phyloP scores from a whole-genome alignment of 2,888 invertebrate genomes.

The Lathronympha strigana region DNA sequence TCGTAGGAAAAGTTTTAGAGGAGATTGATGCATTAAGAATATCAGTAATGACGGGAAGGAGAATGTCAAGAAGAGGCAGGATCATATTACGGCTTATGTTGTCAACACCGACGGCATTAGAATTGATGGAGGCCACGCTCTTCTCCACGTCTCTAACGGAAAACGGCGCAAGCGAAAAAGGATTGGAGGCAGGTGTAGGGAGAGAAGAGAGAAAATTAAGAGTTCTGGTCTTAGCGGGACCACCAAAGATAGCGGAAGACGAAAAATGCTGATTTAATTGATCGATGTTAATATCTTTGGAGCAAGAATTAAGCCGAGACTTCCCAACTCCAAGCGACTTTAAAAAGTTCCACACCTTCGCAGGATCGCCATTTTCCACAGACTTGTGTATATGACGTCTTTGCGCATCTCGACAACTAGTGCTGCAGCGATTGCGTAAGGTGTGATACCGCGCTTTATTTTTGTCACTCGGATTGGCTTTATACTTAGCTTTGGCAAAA shows the following conservation, averaged over 20 bases:
- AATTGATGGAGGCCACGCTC: no score
- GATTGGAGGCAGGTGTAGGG: background rate
- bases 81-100: no score
- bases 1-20: no score
- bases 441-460: background rate
- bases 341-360: background rate
- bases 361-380: no score
- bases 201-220: background rate
- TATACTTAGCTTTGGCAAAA: background rate
- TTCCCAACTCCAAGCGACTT: background rate
- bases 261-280: background rate
- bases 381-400: background rate
- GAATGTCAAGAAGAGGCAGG: no score
- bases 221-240: background rate
- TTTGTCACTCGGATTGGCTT: background rate
- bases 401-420: background rate
- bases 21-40: no score
- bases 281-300: background rate
- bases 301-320: background rate
- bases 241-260: background rate
- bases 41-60: no score
- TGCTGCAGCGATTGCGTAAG: background rate
- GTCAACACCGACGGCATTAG: no score
- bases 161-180: background rate
- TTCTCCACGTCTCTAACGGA: background rate